Evolutionary conservation across 2,113 vertebrate genomes (phyloP), one percentile per base, ranked within the genome.

Genomic region (Eclectus roratus): DNA sequence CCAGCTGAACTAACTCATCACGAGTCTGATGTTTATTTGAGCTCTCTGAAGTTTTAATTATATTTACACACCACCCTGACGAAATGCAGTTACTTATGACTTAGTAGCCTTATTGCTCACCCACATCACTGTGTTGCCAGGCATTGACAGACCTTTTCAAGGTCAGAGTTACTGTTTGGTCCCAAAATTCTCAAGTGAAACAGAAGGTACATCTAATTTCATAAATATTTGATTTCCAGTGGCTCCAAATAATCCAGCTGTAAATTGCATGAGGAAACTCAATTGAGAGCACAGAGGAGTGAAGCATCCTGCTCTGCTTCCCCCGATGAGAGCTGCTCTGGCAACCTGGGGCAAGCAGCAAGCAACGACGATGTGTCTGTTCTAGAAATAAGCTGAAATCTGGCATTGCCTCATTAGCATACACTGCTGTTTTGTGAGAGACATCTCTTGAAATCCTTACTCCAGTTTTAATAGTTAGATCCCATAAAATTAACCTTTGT

Each of bases 141-240:
- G 53, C 76, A 70, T 18, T 77, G 58, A 82, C 35, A 95, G 86
- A 61, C 44, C n/a, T 72, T 43, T 89, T 64, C 69, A 90, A 94
- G 70, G 61, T 85, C 85, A 83, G 50, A 92, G 9, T 65, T 92
- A 65, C 21, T 68, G 47, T 85, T 86, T 73, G 41, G n/a, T 80
- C 61, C 46, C 0, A 0, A 89, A 91, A 88, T 87, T 87, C 49
- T 92, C 72, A 80, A 76, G n/a, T 70, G 80, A 95, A 95, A 89
- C 70, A 93, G 5, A 25, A 82, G n/a, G 35, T 56, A 95, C 94
- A 80, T 86, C 87, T 44, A 77, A 76, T 91, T 95, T 80, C 86
- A 91, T 88, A 96, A 95, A 94, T 94, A 93, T 94, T 95, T 96
- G 44, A 93, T 96, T 94, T 92, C 49, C 65, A 89, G 64, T 39